phyloP scores from a whole-genome alignment of 2,888 invertebrate species.

The Oscheius onirici region DNA sequence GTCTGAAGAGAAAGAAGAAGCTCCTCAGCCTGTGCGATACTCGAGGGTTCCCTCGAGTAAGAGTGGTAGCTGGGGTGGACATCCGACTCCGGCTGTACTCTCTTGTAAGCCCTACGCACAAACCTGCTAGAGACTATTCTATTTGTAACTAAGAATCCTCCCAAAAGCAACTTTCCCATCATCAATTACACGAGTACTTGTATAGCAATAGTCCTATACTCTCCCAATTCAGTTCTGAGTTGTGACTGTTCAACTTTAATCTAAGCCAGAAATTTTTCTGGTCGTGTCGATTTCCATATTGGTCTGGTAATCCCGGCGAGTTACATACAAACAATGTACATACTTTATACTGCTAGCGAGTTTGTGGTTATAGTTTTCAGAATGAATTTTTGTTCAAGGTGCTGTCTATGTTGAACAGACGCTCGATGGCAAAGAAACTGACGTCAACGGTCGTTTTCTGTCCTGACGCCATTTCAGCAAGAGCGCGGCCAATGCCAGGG shows the following conservation, averaged over 20 bases:
- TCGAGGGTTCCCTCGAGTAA: conserved; percentile 64
- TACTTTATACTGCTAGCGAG: conserved; percentile 1
- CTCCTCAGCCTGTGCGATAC: not conserved
- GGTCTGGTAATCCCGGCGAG: conserved; percentile 30
- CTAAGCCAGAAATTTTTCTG: conserved; percentile 2
- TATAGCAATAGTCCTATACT: conserved; percentile 9
- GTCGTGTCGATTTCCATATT: conserved; percentile 6
- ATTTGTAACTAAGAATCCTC: not conserved
- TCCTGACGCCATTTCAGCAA: conserved; percentile 47
- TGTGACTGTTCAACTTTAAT: conserved; percentile 8
- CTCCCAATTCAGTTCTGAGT: conserved; percentile 13
- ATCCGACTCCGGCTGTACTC: conserved; percentile 62
- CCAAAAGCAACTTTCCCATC: conserved; percentile 9
- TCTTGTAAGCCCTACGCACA: conserved; percentile 64
- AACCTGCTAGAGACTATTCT: conserved; percentile 50
- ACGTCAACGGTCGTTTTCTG: conserved; percentile 49
- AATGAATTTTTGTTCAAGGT: not conserved
- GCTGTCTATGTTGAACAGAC: not conserved
- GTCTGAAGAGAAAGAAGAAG: conserved; percentile 17
- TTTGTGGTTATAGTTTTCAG: conserved; percentile 9
- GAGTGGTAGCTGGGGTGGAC: conserved; percentile 69
- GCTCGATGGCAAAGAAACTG: conserved; percentile 42
- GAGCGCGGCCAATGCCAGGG: conserved; percentile 51
- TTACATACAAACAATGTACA: conserved; percentile 13
- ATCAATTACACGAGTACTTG: conserved; percentile 16